A percentile compares a stretch with the other conserved stretches of the same genome.
Evolutionary conservation across 1,140 invertebrate genomes (phyloP).

Genomic region (Drosophila serrata): DNA sequence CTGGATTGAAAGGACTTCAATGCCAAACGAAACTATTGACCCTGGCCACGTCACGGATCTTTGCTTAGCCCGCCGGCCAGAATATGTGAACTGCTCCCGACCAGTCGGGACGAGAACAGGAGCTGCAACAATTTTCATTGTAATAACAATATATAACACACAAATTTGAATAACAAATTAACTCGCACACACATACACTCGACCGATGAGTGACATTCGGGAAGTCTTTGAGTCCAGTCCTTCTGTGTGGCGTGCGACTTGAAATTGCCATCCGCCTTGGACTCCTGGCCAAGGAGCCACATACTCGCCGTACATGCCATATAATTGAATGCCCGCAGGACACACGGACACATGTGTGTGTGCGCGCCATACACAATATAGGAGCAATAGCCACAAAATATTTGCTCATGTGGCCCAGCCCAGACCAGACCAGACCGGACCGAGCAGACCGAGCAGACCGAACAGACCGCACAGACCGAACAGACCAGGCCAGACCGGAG

Average conservation of each 20-base stretch:
- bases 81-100: conserved; percentile 45
- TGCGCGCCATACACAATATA: conserved; percentile 26
- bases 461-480: conserved; percentile 21
- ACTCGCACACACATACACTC: conserved; percentile 46
- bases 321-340: conserved; percentile 83
- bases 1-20: background rate
- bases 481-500: conserved; percentile 26
- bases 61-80: conserved; percentile 53
- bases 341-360: conserved; percentile 34
- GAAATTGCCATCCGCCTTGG: conserved; percentile 70
- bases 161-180: conserved; percentile 84
- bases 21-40: conserved; percentile 39
- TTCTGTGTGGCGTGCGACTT: conserved; percentile 52
- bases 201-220: conserved; percentile 53
- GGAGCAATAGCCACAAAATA: conserved; percentile 74
- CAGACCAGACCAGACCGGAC: conserved; percentile 5
- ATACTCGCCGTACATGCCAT: conserved; percentile 59
- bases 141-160: conserved; percentile 84
- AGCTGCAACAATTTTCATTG: conserved; percentile 72
- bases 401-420: conserved; percentile 64
- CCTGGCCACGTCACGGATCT: conserved; percentile 40
- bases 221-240: conserved; percentile 32
- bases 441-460: conserved; percentile 33
- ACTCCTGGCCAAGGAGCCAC: conserved; percentile 23
- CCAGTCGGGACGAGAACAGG: conserved; percentile 20